Base-by-base conservation (phyloP, 2,888 invertebrate genomes). In the Orchestes rusci region DNA sequence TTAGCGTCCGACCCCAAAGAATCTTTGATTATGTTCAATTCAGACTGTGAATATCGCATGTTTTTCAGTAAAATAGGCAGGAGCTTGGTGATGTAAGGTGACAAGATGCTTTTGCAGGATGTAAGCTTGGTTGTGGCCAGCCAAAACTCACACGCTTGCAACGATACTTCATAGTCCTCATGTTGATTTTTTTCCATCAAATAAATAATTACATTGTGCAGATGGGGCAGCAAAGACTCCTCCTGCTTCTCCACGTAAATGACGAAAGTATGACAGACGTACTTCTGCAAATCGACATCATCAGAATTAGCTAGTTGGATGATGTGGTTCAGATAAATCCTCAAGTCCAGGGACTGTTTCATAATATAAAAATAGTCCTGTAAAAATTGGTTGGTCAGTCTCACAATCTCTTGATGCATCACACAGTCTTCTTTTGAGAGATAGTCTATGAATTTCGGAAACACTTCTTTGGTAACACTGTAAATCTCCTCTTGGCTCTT, bases 91-190 rank as follows among this genome's bases (percentile, higher is more conserved):
- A 99, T 75, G 66, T 93, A 88, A 0, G 87, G 85, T 2, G 80
- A 76, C 4, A 99, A 73, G 16, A 92, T 89, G 64, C 94, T 93
- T 66, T 87, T 84, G 67, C 97, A 97, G 52, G 94, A 81, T 58
- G 80, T 82, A 61, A 94, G 87, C 63, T 99, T 99, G 2, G 96
- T 93, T 33, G 96, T 73, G 0, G 95, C 89, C 38, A 99, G 71
- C 97, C 97, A 99, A 72, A 99, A 99, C 68, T 99, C 99, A 60
- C 97, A 97, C 1, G 99, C 97, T 70, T 99, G 97, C 51, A 99
- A 71, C 0, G 97, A 94, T 16, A 97, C 92, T 44, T 85, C 85
- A 62, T 90, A 89, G 64, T 97, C 93, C 3, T 80, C 73, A 66
- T 90, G 88, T 75, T 94, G 90, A 43, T 95, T 96, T 54, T 95